Evolutionary conservation across 2,888 invertebrate genomes (phyloP).

Genomic region (Buathra laborator): DNA sequence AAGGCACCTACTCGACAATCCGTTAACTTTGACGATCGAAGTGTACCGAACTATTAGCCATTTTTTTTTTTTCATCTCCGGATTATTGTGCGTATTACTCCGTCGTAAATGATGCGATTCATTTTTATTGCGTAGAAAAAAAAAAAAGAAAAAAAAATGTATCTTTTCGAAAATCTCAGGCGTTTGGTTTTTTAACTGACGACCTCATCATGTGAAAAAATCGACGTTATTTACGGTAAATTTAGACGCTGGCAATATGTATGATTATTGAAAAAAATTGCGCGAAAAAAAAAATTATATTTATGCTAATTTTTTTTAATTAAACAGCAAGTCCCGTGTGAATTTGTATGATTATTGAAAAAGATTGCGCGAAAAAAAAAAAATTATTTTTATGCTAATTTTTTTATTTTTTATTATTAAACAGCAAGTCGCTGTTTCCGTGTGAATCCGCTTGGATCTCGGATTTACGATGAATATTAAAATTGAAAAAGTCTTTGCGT

Average conservation of each 20-base stretch:
- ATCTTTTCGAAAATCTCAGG: no score
- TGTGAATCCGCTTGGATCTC: neutral
- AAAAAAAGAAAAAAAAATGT: no score
- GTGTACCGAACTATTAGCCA: slow-evolving; percentile 3
- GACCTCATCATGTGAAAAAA: no score
- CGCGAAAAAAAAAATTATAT: neutral
- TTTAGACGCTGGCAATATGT: neutral
- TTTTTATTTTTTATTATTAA: no score
- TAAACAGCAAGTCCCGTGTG: no score
- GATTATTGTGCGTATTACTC: neutral
- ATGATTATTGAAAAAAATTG: neutral
- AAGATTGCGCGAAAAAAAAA: no score
- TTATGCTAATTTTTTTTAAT: no score
- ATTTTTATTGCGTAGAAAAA: neutral
- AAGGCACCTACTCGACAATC: slow-evolving; percentile 33
- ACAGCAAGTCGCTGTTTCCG: no score
- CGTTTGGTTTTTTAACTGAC: no score
- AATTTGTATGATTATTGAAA: no score
- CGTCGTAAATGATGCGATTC: neutral
- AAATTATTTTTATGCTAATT: no score
- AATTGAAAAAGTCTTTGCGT: neutral
- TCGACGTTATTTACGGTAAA: no score
- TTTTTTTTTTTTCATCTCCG: neutral
- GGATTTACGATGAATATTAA: neutral
- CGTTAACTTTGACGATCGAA: slow-evolving; percentile 37